Conservation (phyloP, 2,797 vertebrate genomes). For the Tolypeutes matacus region DNA sequence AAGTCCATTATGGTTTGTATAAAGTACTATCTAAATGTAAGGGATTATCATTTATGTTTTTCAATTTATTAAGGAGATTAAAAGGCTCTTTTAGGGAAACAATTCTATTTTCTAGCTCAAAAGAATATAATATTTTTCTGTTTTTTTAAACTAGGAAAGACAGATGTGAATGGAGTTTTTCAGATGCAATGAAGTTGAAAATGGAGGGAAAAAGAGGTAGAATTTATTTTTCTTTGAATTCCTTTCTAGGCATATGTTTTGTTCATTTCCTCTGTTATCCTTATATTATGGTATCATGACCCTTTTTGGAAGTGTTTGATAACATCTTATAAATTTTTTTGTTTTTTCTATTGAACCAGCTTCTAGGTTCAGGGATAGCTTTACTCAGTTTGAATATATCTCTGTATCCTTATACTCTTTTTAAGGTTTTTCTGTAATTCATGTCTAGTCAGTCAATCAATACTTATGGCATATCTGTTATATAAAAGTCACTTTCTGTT, state of each 20-base stretch:
- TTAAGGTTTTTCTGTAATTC: constrained; percentile 11
- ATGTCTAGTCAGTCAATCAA: neutral
- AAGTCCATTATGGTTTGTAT: neutral
- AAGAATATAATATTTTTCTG: neutral
- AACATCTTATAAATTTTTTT: neutral
- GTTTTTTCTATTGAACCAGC: neutral
- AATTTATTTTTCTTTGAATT: constrained; percentile 30
- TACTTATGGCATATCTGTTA: neutral
- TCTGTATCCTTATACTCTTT: neutral
- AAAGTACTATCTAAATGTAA: constrained; percentile 10
- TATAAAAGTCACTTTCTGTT: constrained; percentile 16
- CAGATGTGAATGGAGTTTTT: neutral
- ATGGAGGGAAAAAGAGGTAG: neutral
- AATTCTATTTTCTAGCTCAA: constrained; percentile 21
- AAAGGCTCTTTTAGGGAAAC: neutral
- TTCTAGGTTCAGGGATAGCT: neutral
- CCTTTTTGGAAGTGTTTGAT: neutral
- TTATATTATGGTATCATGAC: neutral
- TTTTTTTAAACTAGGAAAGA: constrained; percentile 37
- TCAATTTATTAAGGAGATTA: neutral
- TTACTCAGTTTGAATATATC: neutral
- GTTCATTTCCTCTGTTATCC: neutral
- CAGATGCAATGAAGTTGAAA: neutral
- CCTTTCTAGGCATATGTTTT: neutral
- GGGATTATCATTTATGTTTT: constrained; percentile 27